These are phyloP conservation scores for Acronicta psi DNA, from an alignment of 2,888 invertebrate genomes.

Conservation along the genomic window DNA sequence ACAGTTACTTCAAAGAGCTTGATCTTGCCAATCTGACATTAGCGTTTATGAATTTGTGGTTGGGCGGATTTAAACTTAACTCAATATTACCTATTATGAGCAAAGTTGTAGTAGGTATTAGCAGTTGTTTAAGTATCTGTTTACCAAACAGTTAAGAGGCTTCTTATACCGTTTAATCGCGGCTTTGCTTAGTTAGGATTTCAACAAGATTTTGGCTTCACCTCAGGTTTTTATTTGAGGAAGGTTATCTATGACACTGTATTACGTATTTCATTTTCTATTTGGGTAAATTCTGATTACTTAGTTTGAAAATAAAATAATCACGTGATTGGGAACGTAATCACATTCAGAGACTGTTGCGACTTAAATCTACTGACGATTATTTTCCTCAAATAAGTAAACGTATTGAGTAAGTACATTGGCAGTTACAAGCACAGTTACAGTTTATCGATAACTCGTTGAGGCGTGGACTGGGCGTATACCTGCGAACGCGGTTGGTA, in stretches of 20 bases:
- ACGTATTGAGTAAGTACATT: conserved; percentile 12
- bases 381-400: conserved; percentile 9
- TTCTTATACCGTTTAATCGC: conserved; percentile 41
- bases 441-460: conserved; percentile 29
- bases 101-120: conserved; percentile 25
- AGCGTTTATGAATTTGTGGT: conserved; percentile 33
- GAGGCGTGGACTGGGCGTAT: conserved; percentile 28
- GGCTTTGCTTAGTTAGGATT: conserved; percentile 20
- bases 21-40: conserved; percentile 26
- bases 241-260: background rate
- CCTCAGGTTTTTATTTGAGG: conserved; percentile 12
- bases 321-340: too few species aligned
- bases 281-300: too few species aligned
- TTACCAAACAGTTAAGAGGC: conserved; percentile 29
- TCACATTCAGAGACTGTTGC: too few species aligned
- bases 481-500: conserved; percentile 38
- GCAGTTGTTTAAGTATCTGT: conserved; percentile 38
- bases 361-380: background rate
- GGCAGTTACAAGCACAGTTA: conserved; percentile 21
- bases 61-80: conserved; percentile 27
- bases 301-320: too few species aligned
- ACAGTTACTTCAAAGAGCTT: conserved; percentile 42
- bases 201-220: conserved; percentile 24
- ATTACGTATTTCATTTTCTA: too few species aligned
- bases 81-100: conserved; percentile 22